phyloP scores from a whole-genome alignment of 2,888 invertebrate genomes.

The Abrostola triplasia region DNA sequence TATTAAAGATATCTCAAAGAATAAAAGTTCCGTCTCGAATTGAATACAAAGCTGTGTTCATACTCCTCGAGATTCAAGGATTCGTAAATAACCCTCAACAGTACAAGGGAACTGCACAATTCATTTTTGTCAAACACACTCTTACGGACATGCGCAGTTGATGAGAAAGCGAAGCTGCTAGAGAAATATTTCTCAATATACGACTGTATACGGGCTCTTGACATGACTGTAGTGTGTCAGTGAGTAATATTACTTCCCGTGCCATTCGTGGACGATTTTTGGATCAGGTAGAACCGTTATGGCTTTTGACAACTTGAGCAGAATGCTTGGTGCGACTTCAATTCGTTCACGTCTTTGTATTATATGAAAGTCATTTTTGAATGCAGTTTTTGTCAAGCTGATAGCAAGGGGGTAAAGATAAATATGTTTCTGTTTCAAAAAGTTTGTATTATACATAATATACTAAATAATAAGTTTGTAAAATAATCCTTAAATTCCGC shows the following conservation, averaged over 20 bases:
- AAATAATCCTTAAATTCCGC: too few species aligned
- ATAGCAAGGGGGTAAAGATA: too few species aligned
- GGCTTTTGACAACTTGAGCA: too few species aligned
- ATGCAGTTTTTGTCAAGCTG: too few species aligned
- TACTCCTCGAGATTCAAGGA: neutral
- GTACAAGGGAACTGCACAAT: constrained; percentile 6
- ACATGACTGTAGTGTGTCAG: constrained; percentile 1
- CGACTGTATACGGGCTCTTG: neutral
- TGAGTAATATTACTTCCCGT: constrained; percentile 4
- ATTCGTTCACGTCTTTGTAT: too few species aligned
- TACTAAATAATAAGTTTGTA: too few species aligned
- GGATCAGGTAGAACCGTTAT: neutral
- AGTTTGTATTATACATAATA: too few species aligned
- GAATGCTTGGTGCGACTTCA: too few species aligned
- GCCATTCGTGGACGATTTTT: neutral
- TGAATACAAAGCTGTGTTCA: neutral
- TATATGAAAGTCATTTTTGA: too few species aligned
- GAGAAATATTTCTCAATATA: constrained; percentile 15
- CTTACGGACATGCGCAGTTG: neutral
- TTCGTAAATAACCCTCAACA: constrained; percentile 8
- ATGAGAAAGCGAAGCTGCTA: neutral
- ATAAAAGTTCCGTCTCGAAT: neutral
- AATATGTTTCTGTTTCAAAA: too few species aligned
- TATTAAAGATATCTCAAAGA: neutral
- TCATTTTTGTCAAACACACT: constrained; percentile 17